Conservation (phyloP, 1,140 invertebrate genomes). For the Diorhabda carinulata region DNA sequence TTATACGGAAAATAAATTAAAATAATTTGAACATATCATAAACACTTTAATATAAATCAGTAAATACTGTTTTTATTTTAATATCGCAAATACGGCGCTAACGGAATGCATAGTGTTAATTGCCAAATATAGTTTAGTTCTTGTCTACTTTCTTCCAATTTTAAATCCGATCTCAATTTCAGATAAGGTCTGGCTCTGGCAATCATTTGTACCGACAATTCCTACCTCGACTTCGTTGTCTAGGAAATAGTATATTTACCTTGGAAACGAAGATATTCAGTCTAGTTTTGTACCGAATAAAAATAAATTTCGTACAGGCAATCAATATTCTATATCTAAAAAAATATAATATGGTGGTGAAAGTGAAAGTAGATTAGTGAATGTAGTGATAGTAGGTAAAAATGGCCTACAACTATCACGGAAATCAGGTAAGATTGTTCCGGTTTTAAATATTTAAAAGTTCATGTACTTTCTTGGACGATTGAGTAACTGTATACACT, state of each 20-base stretch:
- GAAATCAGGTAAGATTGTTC: constrained; percentile 29
- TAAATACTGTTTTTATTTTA: no score
- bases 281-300: neutral
- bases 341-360: neutral
- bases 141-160: no score
- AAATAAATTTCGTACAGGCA: neutral
- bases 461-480: no score
- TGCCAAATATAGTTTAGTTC: no score
- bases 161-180: neutral
- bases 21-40: no score
- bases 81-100: no score
- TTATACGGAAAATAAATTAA: no score
- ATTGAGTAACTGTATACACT: no score
- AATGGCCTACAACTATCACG: constrained; percentile 29
- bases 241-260: constrained; percentile 18
- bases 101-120: no score
- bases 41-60: no score
- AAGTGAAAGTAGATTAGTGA: constrained; percentile 11
- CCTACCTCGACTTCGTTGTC: constrained; percentile 8
- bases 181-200: constrained; percentile 19
- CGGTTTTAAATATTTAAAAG: neutral
- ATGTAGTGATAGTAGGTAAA: neutral
- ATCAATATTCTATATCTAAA: neutral
- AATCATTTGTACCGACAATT: constrained; percentile 11
- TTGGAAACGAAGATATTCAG: constrained; percentile 10